Conservation (phyloP, 2,113 vertebrate genomes). For the Circaetus cinerascens region DNA sequence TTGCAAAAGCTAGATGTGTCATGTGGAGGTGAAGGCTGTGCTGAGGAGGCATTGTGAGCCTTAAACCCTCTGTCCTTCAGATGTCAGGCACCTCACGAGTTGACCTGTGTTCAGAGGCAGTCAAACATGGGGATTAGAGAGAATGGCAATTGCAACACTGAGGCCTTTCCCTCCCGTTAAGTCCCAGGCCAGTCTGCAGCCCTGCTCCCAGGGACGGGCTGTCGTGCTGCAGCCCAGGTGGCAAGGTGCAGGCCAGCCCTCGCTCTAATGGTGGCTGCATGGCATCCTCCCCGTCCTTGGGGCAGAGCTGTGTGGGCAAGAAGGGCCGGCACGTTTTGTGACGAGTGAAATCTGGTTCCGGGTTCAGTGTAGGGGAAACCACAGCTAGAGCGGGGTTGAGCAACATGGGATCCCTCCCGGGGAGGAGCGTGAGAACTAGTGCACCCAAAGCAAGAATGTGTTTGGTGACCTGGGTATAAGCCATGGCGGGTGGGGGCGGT, state of each 20-base stretch:
- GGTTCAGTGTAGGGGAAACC: not conserved
- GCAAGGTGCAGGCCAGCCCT: not conserved
- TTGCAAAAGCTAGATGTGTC: constrained; percentile 40
- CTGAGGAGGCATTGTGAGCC: not conserved
- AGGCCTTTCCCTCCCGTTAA: not conserved
- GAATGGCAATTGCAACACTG: not conserved
- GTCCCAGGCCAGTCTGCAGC: not conserved
- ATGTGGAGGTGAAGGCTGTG: not conserved
- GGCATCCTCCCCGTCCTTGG: fast-evolving
- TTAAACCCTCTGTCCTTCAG: not conserved
- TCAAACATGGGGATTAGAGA: not conserved
- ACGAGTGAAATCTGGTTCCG: not conserved
- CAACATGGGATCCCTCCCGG: not conserved
- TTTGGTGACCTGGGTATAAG: constrained; percentile 12
- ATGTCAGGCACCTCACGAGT: not conserved
- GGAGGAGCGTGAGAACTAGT: constrained; percentile 43
- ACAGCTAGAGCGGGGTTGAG: not conserved
- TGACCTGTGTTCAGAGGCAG: not conserved
- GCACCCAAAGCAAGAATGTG: constrained; percentile 41
- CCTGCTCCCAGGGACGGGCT: fast-evolving
- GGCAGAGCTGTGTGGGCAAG: not conserved
- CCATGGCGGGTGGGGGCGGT: not conserved
- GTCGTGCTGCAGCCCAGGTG: not conserved
- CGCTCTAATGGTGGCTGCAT: fast-evolving
- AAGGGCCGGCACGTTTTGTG: not conserved